phyloP scores from a whole-genome alignment of 2,797 vertebrate species.

The Varecia variegata region DNA sequence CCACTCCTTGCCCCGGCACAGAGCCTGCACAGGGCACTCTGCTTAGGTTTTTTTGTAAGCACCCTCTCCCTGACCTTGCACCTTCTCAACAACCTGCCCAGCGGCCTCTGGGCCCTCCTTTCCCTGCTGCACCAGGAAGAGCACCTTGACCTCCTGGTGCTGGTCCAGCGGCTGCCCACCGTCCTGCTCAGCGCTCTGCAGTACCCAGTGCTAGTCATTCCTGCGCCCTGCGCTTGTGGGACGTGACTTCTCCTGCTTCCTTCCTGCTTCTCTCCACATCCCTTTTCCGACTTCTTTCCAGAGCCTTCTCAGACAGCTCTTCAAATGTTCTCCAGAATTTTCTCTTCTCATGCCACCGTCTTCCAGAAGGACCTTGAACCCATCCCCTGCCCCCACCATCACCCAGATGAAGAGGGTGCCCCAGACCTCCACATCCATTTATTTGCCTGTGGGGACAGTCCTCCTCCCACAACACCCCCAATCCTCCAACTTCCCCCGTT shows the following conservation, averaged over 20 bases:
- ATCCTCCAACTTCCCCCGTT: not conserved
- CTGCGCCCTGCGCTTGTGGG: not conserved
- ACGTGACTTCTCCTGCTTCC: not conserved
- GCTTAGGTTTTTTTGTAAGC: not conserved
- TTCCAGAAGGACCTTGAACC: not conserved
- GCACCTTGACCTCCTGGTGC: not conserved
- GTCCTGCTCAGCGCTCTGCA: rapidly evolving
- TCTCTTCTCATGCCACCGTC: not conserved
- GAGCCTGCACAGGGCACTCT: not conserved
- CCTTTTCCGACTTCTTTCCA: not conserved
- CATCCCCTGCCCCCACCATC: not conserved
- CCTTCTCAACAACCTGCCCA: not conserved
- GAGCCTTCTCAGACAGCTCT: not conserved
- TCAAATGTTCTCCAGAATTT: not conserved
- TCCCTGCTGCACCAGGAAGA: not conserved
- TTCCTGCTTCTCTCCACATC: not conserved
- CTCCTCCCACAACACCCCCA: not conserved
- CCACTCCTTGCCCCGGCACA: not conserved
- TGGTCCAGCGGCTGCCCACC: not conserved
- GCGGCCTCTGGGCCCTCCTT: not conserved
- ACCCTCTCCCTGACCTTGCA: not conserved
- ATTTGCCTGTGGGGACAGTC: not conserved
- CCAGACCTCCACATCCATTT: not conserved
- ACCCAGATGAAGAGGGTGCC: not conserved
- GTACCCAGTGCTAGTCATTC: rapidly evolving